These are phyloP conservation scores for Acrobasis repandana DNA, from an alignment of 2,888 invertebrate genomes.

Conservation along the genomic window DNA sequence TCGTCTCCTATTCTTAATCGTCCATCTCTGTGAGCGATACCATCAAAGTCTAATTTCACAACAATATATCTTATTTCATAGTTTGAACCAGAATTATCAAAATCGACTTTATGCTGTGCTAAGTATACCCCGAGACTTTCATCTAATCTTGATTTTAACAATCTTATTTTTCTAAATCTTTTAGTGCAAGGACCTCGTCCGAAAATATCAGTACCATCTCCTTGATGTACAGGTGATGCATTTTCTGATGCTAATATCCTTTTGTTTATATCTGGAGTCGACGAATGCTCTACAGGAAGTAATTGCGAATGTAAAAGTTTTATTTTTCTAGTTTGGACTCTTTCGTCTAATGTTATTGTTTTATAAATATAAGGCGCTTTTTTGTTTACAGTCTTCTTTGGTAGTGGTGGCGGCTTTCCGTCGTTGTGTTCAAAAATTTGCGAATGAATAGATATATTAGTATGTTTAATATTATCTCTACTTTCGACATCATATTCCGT, in stretches of 20 bases:
- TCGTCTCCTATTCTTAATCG: constrained; percentile 93
- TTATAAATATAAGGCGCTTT: constrained; percentile 71
- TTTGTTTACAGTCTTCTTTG: constrained; percentile 73
- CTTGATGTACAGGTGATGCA: constrained; percentile 51
- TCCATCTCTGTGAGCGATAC: constrained; percentile 90
- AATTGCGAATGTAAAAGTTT: constrained; percentile 76
- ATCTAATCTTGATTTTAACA: constrained; percentile 85
- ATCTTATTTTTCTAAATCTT: constrained; percentile 85
- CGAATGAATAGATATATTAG: constrained; percentile 42
- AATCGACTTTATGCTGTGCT: constrained; percentile 84
- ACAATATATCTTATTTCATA: constrained; percentile 85
- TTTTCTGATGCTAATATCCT: constrained; percentile 55
- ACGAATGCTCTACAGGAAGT: constrained; percentile 59
- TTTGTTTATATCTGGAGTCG: constrained; percentile 56
- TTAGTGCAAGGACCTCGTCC: constrained; percentile 84
- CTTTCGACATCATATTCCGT: constrained; percentile 64
- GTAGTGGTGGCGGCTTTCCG: constrained; percentile 72
- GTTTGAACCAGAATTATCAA: constrained; percentile 75
- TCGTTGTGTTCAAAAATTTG: constrained; percentile 59
- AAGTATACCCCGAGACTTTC: constrained; percentile 88
- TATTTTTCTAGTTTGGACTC: constrained; percentile 77
- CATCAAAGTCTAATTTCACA: constrained; percentile 85
- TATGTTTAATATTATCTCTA: constrained; percentile 49
- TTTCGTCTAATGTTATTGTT: constrained; percentile 75
- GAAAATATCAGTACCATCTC: constrained; percentile 65